Conservation (phyloP, 2,797 vertebrate species). For the Picus viridis region DNA sequence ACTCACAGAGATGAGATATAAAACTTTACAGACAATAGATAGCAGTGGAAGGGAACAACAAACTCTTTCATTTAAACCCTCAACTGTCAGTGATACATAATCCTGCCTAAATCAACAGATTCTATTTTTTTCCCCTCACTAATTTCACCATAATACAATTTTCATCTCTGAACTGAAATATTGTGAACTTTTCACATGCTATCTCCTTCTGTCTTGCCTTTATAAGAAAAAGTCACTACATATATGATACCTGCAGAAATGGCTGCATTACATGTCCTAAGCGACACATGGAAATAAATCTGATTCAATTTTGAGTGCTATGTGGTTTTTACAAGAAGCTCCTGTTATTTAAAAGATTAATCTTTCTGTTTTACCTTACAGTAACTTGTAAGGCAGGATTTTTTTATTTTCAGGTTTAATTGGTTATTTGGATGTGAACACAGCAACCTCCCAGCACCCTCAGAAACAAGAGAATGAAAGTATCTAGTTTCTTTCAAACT, state of each 20-base stretch:
- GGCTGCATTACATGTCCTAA: background rate
- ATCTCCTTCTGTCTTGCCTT: background rate
- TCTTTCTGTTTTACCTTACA: background rate
- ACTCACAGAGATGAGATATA: no score
- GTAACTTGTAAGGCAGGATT: background rate
- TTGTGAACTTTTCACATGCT: background rate
- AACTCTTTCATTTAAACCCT: background rate
- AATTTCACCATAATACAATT: background rate
- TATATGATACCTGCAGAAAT: background rate
- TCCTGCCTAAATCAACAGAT: background rate
- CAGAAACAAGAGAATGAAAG: background rate
- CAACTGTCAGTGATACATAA: background rate
- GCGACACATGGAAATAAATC: rapidly evolving
- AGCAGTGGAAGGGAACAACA: background rate
- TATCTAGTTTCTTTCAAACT: conserved; percentile 5
- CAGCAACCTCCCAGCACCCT: background rate
- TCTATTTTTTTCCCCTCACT: background rate
- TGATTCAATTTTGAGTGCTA: no score
- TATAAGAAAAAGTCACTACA: background rate
- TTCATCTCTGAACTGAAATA: background rate
- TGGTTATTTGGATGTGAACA: background rate
- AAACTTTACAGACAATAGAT: background rate
- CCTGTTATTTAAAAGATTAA: background rate
- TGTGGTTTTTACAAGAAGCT: rapidly evolving
- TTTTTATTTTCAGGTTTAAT: background rate